Conservation (phyloP, 2,113 vertebrate genomes). For the Cynocephalus volans region DNA sequence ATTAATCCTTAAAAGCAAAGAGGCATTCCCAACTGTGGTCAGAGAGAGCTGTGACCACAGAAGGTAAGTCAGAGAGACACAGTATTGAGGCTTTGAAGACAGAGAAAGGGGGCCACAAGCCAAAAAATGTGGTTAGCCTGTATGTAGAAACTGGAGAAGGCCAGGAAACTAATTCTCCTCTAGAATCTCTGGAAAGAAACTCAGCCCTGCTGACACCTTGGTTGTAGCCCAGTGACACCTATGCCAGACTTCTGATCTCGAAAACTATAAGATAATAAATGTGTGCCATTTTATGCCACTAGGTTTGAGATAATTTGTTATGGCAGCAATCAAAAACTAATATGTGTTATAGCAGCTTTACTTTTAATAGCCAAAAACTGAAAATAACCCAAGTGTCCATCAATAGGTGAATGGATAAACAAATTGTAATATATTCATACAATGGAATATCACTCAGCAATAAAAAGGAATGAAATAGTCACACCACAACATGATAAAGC, state of each 20-base stretch:
- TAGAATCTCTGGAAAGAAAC: not conserved
- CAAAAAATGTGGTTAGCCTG: not conserved
- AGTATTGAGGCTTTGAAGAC: not conserved
- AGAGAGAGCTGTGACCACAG: not conserved
- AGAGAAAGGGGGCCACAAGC: not conserved
- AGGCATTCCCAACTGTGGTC: not conserved
- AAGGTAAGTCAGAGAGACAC: not conserved
- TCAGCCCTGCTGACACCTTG: not conserved
- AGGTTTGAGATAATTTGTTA: not conserved
- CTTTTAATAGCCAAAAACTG: not conserved
- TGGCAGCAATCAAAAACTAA: not conserved
- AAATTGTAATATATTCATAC: not conserved
- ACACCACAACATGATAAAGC: not conserved
- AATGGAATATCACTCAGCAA: not conserved
- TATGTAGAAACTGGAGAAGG: not conserved
- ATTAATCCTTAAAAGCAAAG: not conserved
- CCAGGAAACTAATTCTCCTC: not conserved
- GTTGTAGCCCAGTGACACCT: not conserved
- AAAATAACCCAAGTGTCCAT: not conserved
- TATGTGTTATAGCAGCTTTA: not conserved
- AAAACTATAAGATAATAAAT: not conserved
- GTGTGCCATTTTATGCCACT: not conserved
- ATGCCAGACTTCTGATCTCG: not conserved
- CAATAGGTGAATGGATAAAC: not conserved
- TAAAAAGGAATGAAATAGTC: not conserved